Conservation (phyloP, 2,113 vertebrate genomes). For the Bubo scandiacus region DNA sequence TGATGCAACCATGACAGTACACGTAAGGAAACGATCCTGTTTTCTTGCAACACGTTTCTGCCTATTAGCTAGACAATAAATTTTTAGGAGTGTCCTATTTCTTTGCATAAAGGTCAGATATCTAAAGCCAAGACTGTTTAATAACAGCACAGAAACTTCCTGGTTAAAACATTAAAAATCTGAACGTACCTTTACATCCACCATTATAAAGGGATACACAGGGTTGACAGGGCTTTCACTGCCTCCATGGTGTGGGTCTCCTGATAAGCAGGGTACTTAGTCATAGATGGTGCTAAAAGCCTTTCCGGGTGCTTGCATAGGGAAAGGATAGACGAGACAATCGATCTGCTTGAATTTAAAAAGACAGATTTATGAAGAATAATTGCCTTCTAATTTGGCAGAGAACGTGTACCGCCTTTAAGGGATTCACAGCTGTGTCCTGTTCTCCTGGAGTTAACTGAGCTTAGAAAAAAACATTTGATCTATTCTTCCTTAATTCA, state of each 20-base stretch:
- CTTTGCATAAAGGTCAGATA: neutral
- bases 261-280: neutral
- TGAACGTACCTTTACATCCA: neutral
- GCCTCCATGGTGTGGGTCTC: neutral
- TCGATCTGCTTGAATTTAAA: slow-evolving; percentile 51
- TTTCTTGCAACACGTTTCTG: neutral
- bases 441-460: slow-evolving; percentile 34
- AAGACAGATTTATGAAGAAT: slow-evolving; percentile 43
- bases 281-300: neutral
- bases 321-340: neutral
- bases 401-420: neutral
- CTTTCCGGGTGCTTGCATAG: neutral
- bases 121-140: neutral
- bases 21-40: neutral
- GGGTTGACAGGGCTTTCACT: neutral
- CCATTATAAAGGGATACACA: neutral
- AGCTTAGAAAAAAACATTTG: neutral
- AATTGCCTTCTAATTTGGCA: slow-evolving; percentile 47
- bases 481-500: slow-evolving; percentile 41
- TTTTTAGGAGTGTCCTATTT: neutral
- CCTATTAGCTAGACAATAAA: neutral
- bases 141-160: neutral
- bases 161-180: neutral
- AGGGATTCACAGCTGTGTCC: slow-evolving; percentile 48
- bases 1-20: neutral